Base-by-base conservation (phyloP, 2,888 invertebrate species). In the Endotricha flammealis region DNA sequence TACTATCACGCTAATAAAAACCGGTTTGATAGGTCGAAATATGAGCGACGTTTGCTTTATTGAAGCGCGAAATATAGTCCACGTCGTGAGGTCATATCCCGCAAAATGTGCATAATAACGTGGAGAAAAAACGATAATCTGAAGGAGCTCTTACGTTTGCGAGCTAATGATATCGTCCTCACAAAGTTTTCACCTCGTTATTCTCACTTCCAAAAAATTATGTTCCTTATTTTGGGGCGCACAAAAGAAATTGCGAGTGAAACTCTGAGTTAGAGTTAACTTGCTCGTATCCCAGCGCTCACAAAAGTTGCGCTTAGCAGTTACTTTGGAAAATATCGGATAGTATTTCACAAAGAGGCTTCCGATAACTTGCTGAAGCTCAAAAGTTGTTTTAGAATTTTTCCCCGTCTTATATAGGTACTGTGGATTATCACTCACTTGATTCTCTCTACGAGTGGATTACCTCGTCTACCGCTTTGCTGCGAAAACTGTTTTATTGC, bases 121-220 rank as follows among this genome's bases (percentile, higher is more conserved):
- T n/a, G n/a, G n/a, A n/a, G n/a, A n/a, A n/a, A n/a, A n/a, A n/a
- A n/a, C n/a, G n/a, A n/a, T n/a, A n/a, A n/a, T n/a, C n/a, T n/a
- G n/a, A n/a, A n/a, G n/a, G n/a, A n/a, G n/a, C n/a, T n/a, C n/a
- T 74, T 68, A 77, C 76, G 66, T 78, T 77, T 71, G 74, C 57
- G 65, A 68, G 65, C 64, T 71, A 67, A 72, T 70, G 70, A 73
- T 71, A 76, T 70, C 57, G 62, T 57, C 50, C 57, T 47, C 46
- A 34, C 38, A 58, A 74, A 77, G 58, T 76, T 74, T 57, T 45
- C 55, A 63, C 56, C 67, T 71, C 53, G 63, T 68, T 67, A 71
- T 61, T 59, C 38, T 40, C 43, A 45, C 41, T 53, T 47, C 48
- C 39, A 48, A 61, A 69, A 69, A 74, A 63, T 53, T 53, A 57